Percentiles rank a stretch among this genome's conserved stretches.
phyloP scores from a whole-genome alignment of 2,888 invertebrate species.

The Drosophila aldrichi region DNA sequence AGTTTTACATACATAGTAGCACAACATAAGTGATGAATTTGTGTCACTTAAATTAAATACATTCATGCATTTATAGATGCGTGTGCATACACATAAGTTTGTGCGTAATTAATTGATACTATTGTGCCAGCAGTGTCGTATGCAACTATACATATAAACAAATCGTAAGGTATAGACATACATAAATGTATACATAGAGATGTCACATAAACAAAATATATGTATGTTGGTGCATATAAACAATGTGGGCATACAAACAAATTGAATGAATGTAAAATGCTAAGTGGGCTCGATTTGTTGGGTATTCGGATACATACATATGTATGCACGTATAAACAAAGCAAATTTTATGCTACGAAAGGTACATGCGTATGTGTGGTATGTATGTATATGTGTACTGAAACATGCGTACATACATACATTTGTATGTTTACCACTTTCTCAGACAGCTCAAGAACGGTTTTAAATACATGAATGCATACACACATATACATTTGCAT shows the following conservation, averaged over 20 bases:
- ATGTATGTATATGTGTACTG: not conserved
- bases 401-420: not conserved
- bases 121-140: slow-evolving; percentile 39
- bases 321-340: slow-evolving; percentile 27
- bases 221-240: slow-evolving; percentile 18
- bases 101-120: slow-evolving; percentile 35
- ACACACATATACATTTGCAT: slow-evolving; percentile 8
- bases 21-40: slow-evolving; percentile 15
- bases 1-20: slow-evolving; percentile 23
- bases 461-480: slow-evolving; percentile 12
- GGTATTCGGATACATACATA: not conserved
- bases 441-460: slow-evolving; percentile 43
- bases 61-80: slow-evolving; percentile 15
- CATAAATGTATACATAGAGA: slow-evolving; percentile 8
- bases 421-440: slow-evolving; percentile 33
- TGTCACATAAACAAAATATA: slow-evolving; percentile 26
- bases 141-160: slow-evolving; percentile 46
- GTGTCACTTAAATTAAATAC: slow-evolving; percentile 20
- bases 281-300: not conserved
- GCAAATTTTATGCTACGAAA: slow-evolving; percentile 10
- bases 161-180: slow-evolving; percentile 43
- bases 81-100: slow-evolving; percentile 11
- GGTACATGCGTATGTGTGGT: not conserved
- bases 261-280: slow-evolving; percentile 15
- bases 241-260: slow-evolving; percentile 26